Base-by-base conservation (phyloP, 1,140 invertebrate species). In the Drosophila malerkotliana region DNA sequence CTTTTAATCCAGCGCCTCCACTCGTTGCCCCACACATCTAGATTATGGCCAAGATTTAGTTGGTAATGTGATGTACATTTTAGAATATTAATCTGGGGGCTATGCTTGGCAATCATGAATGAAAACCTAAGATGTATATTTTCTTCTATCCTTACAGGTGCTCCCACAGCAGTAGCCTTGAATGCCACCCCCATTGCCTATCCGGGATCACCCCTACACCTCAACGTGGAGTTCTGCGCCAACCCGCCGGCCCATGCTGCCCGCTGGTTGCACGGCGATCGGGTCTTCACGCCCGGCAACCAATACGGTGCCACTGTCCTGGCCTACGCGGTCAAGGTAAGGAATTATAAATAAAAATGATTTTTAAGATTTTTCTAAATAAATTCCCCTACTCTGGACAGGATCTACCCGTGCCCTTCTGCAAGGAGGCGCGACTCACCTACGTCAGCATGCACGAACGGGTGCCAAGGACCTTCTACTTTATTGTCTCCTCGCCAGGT, bases 201-300 rank as follows among this genome's bases (percentile, higher is more conserved):
- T 59, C 92, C 92, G n/a, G 93, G 93, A 24, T 93, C 93, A 18
- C 93, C 93, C 0, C 62, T 93, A 26, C 93, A 93, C 32, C 77
- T 93, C 4, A 92, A 92, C 7, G 93, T 93, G 69, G 93, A 93
- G 85, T 93, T 93, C 76, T 93, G 93, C 80, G 93, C 93, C 75
- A 93, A 93, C 91, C 93, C 93, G 5, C 89, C 91, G 7, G 91
- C 91, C 3, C 87, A 91, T 72, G 91, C 91, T 7, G 91, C 91
- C 3, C 84, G 91, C 61, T 92, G 91, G 91, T 47, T 92, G 34
- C 91, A 92, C 53, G 91, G 91, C 1, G 91, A 92, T 82, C 89
- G 91, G 14, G 83, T 92, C 45, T 92, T 91, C 45, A 92, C 91
- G 34, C 91, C 91, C 2, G 91, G 91, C 15, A 92, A 92, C 63